Conservation (phyloP, 2,113 vertebrate species). For the Anguilla rostrata region DNA sequence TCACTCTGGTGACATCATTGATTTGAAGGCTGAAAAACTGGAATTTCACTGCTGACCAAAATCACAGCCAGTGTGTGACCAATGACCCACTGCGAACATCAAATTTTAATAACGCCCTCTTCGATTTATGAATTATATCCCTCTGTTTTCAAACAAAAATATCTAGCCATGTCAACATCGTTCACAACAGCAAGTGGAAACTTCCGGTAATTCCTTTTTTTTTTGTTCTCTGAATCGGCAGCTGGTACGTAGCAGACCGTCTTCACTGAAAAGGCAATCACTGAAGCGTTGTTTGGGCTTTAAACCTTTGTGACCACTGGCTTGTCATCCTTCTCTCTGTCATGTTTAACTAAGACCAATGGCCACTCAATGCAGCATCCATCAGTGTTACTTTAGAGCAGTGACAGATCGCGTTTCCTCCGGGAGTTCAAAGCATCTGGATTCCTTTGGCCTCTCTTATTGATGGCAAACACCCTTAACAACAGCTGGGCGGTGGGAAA, state of each 20-base stretch:
- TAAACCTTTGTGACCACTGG: slow-evolving; percentile 72
- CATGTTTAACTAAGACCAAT: slow-evolving; percentile 83
- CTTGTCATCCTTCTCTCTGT: slow-evolving; percentile 77
- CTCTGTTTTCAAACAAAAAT: background rate
- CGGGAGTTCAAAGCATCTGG: slow-evolving; percentile 71
- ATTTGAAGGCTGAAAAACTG: background rate
- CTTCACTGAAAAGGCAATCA: slow-evolving; percentile 50
- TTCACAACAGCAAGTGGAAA: slow-evolving; percentile 41
- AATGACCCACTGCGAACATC: background rate
- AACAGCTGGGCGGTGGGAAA: slow-evolving; percentile 76
- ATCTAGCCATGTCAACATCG: slow-evolving; percentile 35
- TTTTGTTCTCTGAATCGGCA: slow-evolving; percentile 56
- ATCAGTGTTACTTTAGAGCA: slow-evolving; percentile 78
- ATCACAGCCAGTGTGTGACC: background rate
- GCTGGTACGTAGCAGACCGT: slow-evolving; percentile 58
- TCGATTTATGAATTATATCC: background rate
- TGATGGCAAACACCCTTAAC: slow-evolving; percentile 75
- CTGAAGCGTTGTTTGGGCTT: slow-evolving; percentile 65
- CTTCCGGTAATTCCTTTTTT: slow-evolving; percentile 10
- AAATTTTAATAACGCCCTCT: background rate
- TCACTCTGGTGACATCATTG: background rate
- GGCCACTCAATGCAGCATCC: slow-evolving; percentile 75
- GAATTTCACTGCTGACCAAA: background rate
- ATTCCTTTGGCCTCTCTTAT: slow-evolving; percentile 70
- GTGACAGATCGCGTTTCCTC: slow-evolving; percentile 76